These are phyloP conservation scores for Todiramphus chloris DNA, from an alignment of 2,113 vertebrate genomes.

Conservation along the genomic window DNA sequence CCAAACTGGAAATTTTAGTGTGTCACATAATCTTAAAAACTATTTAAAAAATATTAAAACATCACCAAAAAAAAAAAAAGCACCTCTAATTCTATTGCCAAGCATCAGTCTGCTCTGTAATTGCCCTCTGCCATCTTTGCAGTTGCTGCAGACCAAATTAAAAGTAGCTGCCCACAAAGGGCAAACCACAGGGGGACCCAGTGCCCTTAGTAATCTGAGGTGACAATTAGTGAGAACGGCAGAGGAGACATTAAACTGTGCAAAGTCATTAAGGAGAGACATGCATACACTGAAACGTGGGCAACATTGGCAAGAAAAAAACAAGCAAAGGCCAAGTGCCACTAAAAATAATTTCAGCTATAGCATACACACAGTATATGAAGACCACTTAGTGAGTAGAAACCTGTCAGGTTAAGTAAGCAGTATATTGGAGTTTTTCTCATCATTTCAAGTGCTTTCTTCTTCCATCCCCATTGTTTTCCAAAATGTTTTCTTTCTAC, in stretches of 20 bases:
- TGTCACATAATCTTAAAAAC: background rate
- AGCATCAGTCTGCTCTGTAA: background rate
- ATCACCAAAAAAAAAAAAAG: background rate
- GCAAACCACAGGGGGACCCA: background rate
- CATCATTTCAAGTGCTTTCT: background rate
- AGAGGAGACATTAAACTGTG: background rate
- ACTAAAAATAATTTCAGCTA: background rate
- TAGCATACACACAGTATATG: background rate
- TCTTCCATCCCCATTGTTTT: background rate
- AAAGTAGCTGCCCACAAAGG: background rate
- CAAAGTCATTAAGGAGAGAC: background rate
- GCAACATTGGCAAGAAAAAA: background rate
- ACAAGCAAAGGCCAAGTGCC: background rate
- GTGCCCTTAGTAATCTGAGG: background rate
- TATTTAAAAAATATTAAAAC: background rate
- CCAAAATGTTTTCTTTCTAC: background rate
- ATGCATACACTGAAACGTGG: background rate
- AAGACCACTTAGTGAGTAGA: background rate
- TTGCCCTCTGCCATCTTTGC: background rate
- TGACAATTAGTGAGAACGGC: background rate
- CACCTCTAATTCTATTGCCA: background rate
- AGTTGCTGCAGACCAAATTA: background rate
- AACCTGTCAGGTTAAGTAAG: background rate
- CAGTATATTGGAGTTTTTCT: background rate
- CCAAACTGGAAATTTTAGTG: background rate